Conservation (phyloP, 2,113 vertebrate species). For the Microcebus murinus region DNA sequence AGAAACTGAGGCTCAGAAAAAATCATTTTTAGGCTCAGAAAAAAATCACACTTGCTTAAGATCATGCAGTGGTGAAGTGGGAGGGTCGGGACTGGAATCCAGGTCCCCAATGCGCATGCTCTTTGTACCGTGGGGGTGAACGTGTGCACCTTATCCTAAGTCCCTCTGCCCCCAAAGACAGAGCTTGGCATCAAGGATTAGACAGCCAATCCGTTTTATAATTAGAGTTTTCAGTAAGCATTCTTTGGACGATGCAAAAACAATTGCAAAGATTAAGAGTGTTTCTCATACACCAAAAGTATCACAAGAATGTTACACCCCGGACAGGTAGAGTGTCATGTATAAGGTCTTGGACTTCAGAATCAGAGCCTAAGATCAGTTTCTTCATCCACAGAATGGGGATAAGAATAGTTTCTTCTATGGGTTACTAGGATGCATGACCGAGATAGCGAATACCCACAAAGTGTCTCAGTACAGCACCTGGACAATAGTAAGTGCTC, state of each 20-base stretch:
- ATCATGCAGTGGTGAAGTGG: neutral
- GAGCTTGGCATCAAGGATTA: neutral
- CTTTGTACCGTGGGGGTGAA: neutral
- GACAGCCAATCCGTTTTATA: neutral
- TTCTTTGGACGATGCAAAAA: neutral
- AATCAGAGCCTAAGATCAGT: neutral
- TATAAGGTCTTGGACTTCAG: neutral
- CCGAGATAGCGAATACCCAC: neutral
- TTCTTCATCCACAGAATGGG: neutral
- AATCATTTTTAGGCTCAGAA: neutral
- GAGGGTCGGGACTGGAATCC: accelerated
- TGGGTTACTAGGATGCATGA: neutral
- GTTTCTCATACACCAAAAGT: neutral
- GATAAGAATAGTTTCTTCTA: neutral
- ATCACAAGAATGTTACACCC: neutral
- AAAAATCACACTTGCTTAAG: neutral
- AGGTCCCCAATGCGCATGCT: neutral
- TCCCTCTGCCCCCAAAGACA: neutral
- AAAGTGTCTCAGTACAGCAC: neutral
- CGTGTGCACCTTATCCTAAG: neutral
- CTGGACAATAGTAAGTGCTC: neutral
- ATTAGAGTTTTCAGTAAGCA: neutral
- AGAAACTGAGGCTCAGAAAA: neutral
- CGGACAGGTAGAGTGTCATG: neutral
- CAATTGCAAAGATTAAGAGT: neutral